Percentiles rank a stretch among this genome's conserved stretches.
phyloP scores from a whole-genome alignment of 1,140 invertebrate species.

The Acromyrmex heyeri region DNA sequence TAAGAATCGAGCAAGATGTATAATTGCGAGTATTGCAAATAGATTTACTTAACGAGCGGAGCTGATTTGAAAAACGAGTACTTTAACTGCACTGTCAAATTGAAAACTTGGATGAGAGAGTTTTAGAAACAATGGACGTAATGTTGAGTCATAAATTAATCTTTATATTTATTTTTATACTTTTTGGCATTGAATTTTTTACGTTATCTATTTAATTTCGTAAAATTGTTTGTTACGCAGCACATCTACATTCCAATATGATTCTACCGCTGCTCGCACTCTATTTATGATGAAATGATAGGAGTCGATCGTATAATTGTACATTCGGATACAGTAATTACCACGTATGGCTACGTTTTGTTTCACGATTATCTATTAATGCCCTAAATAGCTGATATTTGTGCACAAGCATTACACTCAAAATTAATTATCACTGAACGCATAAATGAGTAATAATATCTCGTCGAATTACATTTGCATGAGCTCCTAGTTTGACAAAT shows the following conservation, averaged over 20 bases:
- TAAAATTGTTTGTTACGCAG: background rate
- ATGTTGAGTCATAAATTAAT: background rate
- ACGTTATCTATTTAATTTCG: background rate
- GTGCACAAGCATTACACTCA: constrained; percentile 43
- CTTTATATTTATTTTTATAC: background rate
- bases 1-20: background rate
- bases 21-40: background rate
- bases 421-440: constrained; percentile 63
- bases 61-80: background rate
- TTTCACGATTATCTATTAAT: constrained; percentile 68
- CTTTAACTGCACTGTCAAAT: background rate
- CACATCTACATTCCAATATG: constrained; percentile 4
- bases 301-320: constrained; percentile 44
- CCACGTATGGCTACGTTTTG: constrained; percentile 54
- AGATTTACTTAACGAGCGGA: background rate
- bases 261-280: background rate
- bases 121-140: background rate
- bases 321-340: constrained; percentile 60
- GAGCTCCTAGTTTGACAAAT: background rate
- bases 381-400: constrained; percentile 52
- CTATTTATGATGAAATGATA: constrained; percentile 56
- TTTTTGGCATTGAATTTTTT: too few species aligned
- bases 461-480: constrained; percentile 41
- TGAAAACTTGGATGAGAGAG: background rate
- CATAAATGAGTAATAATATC: constrained; percentile 43